These are phyloP conservation scores for Drosophila simulans DNA, from an alignment of 1,140 invertebrate species.

Conservation along the genomic window DNA sequence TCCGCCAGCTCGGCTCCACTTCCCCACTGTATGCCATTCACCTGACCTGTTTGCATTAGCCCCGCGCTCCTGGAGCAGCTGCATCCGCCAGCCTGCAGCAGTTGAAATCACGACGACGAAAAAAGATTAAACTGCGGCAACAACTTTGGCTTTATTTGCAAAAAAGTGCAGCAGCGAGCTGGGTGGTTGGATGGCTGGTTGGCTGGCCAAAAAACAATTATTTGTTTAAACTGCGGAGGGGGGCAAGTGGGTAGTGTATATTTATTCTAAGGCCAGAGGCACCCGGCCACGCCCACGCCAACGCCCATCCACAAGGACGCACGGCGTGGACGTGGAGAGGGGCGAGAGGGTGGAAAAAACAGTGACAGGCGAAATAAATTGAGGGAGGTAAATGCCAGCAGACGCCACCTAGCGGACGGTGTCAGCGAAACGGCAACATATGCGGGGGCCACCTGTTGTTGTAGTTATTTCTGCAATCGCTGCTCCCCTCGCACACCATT, in stretches of 20 bases:
- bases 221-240: conserved; percentile 53
- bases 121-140: conserved; percentile 68
- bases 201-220: conserved; percentile 76
- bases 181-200: conserved; percentile 34
- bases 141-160: conserved; percentile 64
- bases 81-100: conserved; percentile 25
- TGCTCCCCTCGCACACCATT: conserved; percentile 54
- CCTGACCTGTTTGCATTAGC: conserved; percentile 45
- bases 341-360: not conserved
- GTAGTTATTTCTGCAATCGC: conserved; percentile 24
- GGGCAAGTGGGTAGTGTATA: conserved; percentile 45
- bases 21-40: conserved; percentile 36
- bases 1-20: not conserved
- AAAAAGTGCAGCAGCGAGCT: conserved; percentile 42
- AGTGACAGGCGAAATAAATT: conserved; percentile 61
- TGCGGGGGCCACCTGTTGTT: conserved; percentile 63
- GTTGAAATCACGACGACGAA: conserved; percentile 49
- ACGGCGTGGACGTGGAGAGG: not conserved
- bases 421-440: conserved; percentile 30
- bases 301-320: not conserved
- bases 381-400: conserved; percentile 60
- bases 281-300: not conserved
- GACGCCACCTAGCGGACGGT: conserved; percentile 47
- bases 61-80: conserved; percentile 24
- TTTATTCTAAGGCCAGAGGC: conserved; percentile 71